Evolutionary conservation across 2,888 invertebrate species (phyloP), one percentile per base, ranked within the genome.

Genomic region (Entomobrya proxima): DNA sequence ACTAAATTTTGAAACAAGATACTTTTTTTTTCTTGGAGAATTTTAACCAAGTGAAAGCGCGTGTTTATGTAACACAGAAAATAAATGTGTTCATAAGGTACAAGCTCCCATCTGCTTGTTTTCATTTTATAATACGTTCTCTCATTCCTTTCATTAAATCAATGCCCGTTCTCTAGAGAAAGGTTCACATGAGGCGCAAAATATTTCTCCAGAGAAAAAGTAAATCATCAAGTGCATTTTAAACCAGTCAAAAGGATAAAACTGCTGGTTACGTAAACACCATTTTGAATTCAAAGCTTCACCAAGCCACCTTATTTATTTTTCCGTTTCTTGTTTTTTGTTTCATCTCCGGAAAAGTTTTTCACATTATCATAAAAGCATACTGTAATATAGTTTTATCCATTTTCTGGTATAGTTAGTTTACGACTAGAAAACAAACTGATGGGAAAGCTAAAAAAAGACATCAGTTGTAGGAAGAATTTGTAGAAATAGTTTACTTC

Each of bases 161-260:
- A 75, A 75, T 75, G 75, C 37, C 74, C 52, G n/a, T 75, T 75
- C 52, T 52, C 75, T 52, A 21, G 35, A 52, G 75, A 75, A 75
- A 75, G 32, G 75, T 35, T 75, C 75, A 52, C 24, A 35, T 55
- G 58, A 50, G 21, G 55, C 13, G 18, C 24, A 27, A 21, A 55
- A 76, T 37, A 15, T 37, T 58, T 76, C 58, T 58, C 58, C 11
- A 11, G 58, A 58, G 76, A 76, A 58, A 75, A 76, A 40, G 37
- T 35, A 76, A 76, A 58, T 76, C 76, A 76, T 76, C 58, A 74
- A 76, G 40, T 55, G 18, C 40, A 76, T 40, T 75, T 58, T 40
- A 40, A n/a, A n/a, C n/a, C n/a, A n/a, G n/a, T 76, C 21, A 55
- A 27, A 32, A 72, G 44, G 27, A 44, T 47, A 30, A 30, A 47